Conservation (phyloP, 1,140 invertebrate genomes). For the Diploscapter pachys region DNA sequence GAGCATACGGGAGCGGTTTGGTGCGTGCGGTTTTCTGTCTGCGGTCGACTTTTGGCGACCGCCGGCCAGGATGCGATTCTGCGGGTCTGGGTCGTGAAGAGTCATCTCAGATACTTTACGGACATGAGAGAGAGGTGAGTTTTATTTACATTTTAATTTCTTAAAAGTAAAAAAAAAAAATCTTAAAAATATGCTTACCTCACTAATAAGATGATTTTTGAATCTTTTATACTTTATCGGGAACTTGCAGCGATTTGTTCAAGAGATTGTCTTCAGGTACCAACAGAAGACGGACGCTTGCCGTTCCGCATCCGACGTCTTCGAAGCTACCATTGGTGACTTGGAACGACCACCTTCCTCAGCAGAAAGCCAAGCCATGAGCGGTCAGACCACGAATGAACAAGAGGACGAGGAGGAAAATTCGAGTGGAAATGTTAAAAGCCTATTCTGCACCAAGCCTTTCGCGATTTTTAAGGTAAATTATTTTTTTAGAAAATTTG, state of each 20-base stretch:
- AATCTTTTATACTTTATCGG: background rate
- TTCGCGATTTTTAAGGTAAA: conserved; percentile 68
- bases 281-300: background rate
- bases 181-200: no score
- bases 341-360: background rate
- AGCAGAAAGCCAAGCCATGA: background rate
- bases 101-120: conserved; percentile 63
- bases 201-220: background rate
- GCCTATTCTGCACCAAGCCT: conserved; percentile 78
- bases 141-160: background rate
- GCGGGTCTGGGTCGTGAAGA: conserved; percentile 85
- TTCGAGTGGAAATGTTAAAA: background rate
- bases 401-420: no score
- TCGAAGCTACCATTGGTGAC: background rate
- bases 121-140: conserved; percentile 19
- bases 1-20: conserved; percentile 88
- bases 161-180: no score
- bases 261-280: background rate
- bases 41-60: conserved; percentile 74
- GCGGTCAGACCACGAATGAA: no score
- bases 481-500: background rate
- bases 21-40: conserved; percentile 94
- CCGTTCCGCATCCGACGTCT: background rate
- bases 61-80: conserved; percentile 90
- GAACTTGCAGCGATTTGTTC: background rate